Conservation (phyloP, 2,113 vertebrate genomes). For the Eudyptes chrysolophus region DNA sequence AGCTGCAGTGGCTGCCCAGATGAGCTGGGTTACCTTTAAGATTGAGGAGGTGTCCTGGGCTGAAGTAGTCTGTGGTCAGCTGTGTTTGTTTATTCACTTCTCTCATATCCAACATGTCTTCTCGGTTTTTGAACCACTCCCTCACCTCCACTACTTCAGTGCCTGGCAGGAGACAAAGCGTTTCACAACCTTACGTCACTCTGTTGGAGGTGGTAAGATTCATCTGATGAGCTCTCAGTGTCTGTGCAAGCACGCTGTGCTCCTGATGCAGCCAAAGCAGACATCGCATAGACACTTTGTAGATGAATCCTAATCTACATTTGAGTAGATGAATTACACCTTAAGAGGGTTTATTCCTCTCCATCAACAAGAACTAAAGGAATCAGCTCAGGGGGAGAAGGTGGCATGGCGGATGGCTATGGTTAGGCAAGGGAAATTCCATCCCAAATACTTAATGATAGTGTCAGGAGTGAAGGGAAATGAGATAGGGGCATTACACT, state of each 20-base stretch:
- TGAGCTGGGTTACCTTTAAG: conserved; percentile 75
- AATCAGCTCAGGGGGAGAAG: background rate
- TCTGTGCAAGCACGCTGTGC: background rate
- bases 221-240: background rate
- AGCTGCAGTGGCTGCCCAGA: background rate
- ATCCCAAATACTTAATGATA: background rate
- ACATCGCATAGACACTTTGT: fast-evolving
- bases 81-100: conserved; percentile 69
- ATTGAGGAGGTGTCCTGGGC: conserved; percentile 59
- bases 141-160: conserved; percentile 70
- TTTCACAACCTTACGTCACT: background rate
- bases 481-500: background rate
- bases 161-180: conserved; percentile 42
- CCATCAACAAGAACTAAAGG: background rate
- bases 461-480: background rate
- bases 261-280: background rate
- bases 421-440: background rate
- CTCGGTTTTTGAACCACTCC: conserved; percentile 83
- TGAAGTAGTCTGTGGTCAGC: conserved; percentile 79
- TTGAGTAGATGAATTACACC: background rate
- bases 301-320: background rate
- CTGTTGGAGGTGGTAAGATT: background rate
- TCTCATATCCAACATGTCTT: conserved; percentile 79
- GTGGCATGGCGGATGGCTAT: background rate
- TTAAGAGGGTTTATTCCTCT: background rate